phyloP scores from a whole-genome alignment of 2,113 vertebrate genomes.

The Phoxinus phoxinus region DNA sequence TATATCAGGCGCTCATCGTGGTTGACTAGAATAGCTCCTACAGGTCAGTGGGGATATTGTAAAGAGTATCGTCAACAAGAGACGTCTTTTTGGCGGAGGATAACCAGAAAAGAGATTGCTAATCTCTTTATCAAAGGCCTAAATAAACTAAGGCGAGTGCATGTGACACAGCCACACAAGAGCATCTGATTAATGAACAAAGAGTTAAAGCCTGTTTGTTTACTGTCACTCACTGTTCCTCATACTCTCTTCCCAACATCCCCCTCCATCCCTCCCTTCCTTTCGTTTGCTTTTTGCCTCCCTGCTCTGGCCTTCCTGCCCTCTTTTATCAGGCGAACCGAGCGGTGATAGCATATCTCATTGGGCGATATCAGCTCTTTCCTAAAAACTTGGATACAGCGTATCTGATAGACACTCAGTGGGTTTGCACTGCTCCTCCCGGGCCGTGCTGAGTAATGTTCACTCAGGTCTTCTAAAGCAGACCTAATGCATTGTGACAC shows the following conservation, averaged over 20 bases:
- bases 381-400: slow-evolving; percentile 55
- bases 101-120: slow-evolving; percentile 65
- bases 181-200: slow-evolving; percentile 64
- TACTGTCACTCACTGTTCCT: slow-evolving; percentile 55
- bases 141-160: slow-evolving; percentile 70
- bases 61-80: slow-evolving; percentile 15
- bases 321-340: slow-evolving; percentile 50
- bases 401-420: slow-evolving; percentile 65
- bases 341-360: slow-evolving; percentile 57
- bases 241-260: slow-evolving; percentile 17
- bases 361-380: slow-evolving; percentile 58
- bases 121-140: slow-evolving; percentile 83
- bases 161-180: slow-evolving; percentile 63
- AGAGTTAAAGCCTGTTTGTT: slow-evolving; percentile 67
- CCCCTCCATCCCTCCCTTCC: slow-evolving; percentile 10
- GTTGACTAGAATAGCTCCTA: background rate
- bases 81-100: slow-evolving; percentile 58
- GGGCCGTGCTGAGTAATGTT: slow-evolving; percentile 50
- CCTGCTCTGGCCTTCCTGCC: background rate
- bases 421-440: slow-evolving; percentile 10
- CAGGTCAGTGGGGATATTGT: slow-evolving; percentile 20
- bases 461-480: slow-evolving; percentile 62
- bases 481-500: slow-evolving; percentile 71
- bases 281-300: slow-evolving; percentile 21
- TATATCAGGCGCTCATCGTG: slow-evolving; percentile 13